Conservation (phyloP, 1,140 invertebrate genomes). For the Trachymyrmex cornetzi region DNA sequence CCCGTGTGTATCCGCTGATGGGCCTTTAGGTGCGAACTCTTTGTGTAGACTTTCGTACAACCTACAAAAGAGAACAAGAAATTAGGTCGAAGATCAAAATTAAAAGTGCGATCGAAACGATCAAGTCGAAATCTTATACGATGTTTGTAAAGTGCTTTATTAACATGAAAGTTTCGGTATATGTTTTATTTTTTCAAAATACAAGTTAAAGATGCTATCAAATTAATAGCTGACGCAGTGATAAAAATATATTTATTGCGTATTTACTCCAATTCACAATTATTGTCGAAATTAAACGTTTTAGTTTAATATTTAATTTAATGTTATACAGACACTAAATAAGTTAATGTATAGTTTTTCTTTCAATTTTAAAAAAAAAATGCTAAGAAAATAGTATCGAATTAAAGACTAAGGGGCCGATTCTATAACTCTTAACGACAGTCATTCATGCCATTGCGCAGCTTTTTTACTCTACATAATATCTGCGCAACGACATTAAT, state of each 20-base stretch:
- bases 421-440: too few species aligned
- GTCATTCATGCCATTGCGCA: too few species aligned
- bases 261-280: not conserved
- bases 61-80: slow-evolving; percentile 88
- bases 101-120: not conserved
- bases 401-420: not conserved
- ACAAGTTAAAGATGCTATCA: not conserved
- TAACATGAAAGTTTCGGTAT: not conserved
- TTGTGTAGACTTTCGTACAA: slow-evolving; percentile 99
- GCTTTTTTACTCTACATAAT: too few species aligned
- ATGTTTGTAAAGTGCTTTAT: not conserved
- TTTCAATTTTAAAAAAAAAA: not conserved
- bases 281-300: not conserved
- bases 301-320: slow-evolving; percentile 2
- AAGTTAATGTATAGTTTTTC: not conserved
- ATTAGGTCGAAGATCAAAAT: not conserved
- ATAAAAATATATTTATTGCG: not conserved
- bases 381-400: too few species aligned
- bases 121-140: not conserved
- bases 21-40: slow-evolving; percentile 99
- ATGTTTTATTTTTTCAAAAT: not conserved
- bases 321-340: not conserved
- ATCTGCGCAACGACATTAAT: too few species aligned
- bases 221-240: not conserved
- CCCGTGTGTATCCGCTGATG: slow-evolving; percentile 99